Evolutionary conservation across 2,888 invertebrate genomes (phyloP).

Genomic region (Atherix ibis): DNA sequence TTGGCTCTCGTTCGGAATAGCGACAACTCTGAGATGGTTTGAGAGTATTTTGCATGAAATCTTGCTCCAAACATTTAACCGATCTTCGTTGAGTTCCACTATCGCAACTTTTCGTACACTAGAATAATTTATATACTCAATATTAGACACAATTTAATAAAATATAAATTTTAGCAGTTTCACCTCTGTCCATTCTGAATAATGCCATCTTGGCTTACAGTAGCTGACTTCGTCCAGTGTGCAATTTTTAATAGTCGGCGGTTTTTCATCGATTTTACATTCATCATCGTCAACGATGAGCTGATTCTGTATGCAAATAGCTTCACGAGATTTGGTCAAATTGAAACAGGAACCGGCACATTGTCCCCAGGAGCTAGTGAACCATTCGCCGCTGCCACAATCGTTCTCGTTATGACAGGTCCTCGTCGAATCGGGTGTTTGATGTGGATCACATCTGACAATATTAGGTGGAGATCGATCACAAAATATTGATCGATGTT

Average conservation of each 20-base stretch:
- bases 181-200: constrained; percentile 33
- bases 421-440: constrained; percentile 44
- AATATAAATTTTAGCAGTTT: not conserved
- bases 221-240: constrained; percentile 26
- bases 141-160: not conserved
- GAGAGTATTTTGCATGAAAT: constrained; percentile 26
- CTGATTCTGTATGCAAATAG: constrained; percentile 28
- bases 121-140: constrained; percentile 9
- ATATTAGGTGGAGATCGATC: constrained; percentile 42
- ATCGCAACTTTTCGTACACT: constrained; percentile 44
- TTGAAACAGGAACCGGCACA: constrained; percentile 33
- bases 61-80: constrained; percentile 38
- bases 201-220: constrained; percentile 37
- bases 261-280: constrained; percentile 48
- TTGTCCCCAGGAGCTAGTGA: constrained; percentile 50
- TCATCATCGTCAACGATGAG: constrained; percentile 27
- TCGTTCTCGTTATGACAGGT: constrained; percentile 51
- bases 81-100: constrained; percentile 39
- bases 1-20: constrained; percentile 34
- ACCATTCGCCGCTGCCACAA: constrained; percentile 66
- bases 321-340: constrained; percentile 23
- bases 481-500: constrained; percentile 58
- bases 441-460: constrained; percentile 42
- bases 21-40: constrained; percentile 34
- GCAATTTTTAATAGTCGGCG: constrained; percentile 49